Percentiles rank a stretch among this genome's conserved stretches.
phyloP scores from a whole-genome alignment of 2,797 vertebrate species.

The Mionectes olivaceus region DNA sequence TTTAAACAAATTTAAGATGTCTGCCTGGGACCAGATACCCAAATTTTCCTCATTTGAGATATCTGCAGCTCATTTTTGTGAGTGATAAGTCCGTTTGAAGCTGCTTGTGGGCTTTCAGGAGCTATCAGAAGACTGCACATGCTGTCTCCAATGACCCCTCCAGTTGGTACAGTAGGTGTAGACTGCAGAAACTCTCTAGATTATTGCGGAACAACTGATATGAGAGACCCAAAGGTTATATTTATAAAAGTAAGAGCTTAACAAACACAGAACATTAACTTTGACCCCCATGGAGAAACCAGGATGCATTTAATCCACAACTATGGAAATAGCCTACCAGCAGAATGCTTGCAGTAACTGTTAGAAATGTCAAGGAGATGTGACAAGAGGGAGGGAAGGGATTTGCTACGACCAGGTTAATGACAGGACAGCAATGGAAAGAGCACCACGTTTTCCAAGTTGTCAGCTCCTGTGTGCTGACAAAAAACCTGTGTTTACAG shows the following conservation, averaged over 20 bases:
- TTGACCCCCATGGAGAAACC: neutral
- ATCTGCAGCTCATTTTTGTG: constrained; percentile 24
- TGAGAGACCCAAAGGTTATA: neutral
- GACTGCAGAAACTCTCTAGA: neutral
- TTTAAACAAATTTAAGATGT: neutral
- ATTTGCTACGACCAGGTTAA: neutral
- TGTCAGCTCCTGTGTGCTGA: neutral
- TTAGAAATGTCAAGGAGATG: neutral
- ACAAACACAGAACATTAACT: neutral
- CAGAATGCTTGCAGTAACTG: neutral
- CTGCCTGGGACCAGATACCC: constrained; percentile 5
- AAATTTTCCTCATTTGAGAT: neutral
- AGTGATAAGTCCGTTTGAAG: constrained; percentile 34
- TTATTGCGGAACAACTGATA: neutral
- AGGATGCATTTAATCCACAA: neutral
- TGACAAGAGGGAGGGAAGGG: neutral
- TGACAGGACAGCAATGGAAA: neutral
- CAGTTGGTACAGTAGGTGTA: neutral
- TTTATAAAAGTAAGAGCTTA: neutral
- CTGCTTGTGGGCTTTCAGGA: neutral
- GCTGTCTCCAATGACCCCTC: neutral
- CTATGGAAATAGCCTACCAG: neutral
- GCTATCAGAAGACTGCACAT: constrained; percentile 34
- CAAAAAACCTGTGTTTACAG: neutral
- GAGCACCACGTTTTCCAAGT: neutral